phyloP scores from a whole-genome alignment of 2,797 vertebrate genomes.

The Heliangelus exortis region DNA sequence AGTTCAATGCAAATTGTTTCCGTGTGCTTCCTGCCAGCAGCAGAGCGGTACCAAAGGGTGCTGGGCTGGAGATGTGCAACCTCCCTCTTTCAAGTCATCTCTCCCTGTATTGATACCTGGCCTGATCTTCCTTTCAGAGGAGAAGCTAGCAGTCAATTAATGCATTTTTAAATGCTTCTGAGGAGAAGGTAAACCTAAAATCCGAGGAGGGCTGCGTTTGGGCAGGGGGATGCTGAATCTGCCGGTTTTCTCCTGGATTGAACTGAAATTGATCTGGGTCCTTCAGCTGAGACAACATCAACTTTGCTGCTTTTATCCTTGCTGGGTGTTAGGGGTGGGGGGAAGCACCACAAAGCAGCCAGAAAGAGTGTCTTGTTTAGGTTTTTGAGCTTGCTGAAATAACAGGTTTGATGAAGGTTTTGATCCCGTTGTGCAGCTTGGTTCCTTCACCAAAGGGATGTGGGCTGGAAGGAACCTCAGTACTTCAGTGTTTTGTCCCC shows the following conservation, averaged over 20 bases:
- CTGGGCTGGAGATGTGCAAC: not conserved
- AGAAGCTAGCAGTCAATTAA: constrained; percentile 51
- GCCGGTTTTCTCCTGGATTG: not conserved
- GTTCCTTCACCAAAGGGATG: not conserved
- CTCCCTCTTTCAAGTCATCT: constrained; percentile 4
- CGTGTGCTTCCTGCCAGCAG: not conserved
- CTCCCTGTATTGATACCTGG: constrained; percentile 49
- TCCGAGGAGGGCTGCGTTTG: not conserved
- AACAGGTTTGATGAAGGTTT: not conserved
- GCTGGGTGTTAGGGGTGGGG: not conserved
- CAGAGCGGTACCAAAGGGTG: constrained; percentile 32
- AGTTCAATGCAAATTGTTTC: constrained; percentile 46
- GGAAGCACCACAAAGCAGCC: not conserved
- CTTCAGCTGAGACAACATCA: constrained; percentile 5
- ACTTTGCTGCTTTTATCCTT: not conserved
- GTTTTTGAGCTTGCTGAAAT: not conserved
- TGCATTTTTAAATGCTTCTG: constrained; percentile 44
- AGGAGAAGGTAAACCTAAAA: constrained; percentile 17
- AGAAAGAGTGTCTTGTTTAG: not conserved
- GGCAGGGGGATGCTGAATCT: constrained; percentile 15
- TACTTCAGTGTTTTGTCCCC: not conserved
- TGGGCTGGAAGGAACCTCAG: not conserved
- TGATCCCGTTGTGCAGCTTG: not conserved
- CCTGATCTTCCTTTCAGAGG: constrained; percentile 19
- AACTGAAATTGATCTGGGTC: constrained; percentile 29